Evolutionary conservation across 2,888 invertebrate genomes (phyloP).

Genomic region (Spatulosminthurus flaviceps): DNA sequence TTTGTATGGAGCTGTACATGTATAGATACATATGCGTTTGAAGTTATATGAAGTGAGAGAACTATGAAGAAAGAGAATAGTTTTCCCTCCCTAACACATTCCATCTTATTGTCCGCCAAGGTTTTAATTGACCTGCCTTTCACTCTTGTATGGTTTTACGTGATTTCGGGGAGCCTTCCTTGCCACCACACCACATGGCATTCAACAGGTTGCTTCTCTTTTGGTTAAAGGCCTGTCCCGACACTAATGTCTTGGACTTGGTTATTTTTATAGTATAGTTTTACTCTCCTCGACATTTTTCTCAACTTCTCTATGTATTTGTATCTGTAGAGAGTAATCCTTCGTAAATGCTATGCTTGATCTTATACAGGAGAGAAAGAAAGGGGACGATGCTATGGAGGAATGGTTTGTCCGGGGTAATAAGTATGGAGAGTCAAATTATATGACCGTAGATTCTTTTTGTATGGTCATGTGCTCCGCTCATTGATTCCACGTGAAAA

Average conservation of each 20-base stretch:
- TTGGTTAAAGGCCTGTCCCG: background rate
- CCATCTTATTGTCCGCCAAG: conserved; percentile 37
- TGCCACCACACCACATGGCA: conserved; percentile 1
- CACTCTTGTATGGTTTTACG: conserved; percentile 35
- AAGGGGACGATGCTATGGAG: background rate
- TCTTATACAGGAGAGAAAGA: too few species aligned
- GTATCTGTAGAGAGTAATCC: too few species aligned
- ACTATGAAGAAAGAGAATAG: conserved; percentile 15
- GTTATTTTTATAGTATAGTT: background rate
- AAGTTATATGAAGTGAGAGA: too few species aligned
- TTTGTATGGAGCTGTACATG: too few species aligned
- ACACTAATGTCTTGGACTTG: background rate
- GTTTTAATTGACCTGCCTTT: conserved; percentile 46
- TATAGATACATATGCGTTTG: too few species aligned
- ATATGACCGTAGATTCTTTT: conserved; percentile 1
- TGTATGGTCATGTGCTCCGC: conserved; percentile 11
- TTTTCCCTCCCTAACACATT: conserved; percentile 43
- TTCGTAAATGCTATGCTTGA: too few species aligned
- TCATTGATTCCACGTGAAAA: conserved; percentile 16
- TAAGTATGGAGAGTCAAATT: background rate
- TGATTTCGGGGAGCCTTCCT: conserved; percentile 26
- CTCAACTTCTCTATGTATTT: too few species aligned
- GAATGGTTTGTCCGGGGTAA: background rate
- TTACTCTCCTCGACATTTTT: too few species aligned
- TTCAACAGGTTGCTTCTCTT: conserved; percentile 20